phyloP scores from a whole-genome alignment of 2,113 vertebrate species.

The Callocephalon fimbriatum region DNA sequence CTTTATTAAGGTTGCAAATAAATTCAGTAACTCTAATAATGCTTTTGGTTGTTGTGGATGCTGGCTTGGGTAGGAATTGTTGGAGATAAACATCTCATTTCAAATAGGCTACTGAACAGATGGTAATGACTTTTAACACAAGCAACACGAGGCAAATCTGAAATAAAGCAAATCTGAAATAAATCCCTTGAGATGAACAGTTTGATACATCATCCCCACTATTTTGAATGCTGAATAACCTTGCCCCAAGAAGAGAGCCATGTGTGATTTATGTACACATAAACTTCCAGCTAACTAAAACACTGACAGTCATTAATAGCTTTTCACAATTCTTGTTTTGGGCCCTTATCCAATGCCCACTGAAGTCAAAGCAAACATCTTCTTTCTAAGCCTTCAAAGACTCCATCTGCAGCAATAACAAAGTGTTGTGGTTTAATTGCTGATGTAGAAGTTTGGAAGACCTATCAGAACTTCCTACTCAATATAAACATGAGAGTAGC shows the following conservation, averaged over 20 bases:
- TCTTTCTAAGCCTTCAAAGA: constrained; percentile 39
- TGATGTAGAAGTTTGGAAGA: not conserved
- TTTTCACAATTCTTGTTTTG: constrained; percentile 9
- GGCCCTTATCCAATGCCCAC: not conserved
- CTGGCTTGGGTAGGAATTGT: not conserved
- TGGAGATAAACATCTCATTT: constrained; percentile 59
- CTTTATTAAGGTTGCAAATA: constrained; percentile 13
- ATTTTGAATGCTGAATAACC: constrained; percentile 41
- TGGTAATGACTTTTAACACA: constrained; percentile 68
- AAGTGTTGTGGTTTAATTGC: constrained; percentile 9
- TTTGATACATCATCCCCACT: constrained; percentile 13
- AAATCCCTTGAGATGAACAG: constrained; percentile 21
- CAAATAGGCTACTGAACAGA: constrained; percentile 58
- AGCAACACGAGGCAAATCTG: constrained; percentile 40
- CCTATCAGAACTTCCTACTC: not conserved
- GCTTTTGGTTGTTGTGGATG: constrained; percentile 19
- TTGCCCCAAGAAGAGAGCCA: not conserved
- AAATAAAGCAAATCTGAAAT: constrained; percentile 41
- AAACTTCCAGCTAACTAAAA: not conserved
- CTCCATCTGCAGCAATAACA: constrained; percentile 38
- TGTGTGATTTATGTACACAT: not conserved
- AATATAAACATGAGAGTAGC: not conserved
- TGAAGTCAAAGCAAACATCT: constrained; percentile 31
- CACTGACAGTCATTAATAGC: constrained; percentile 1
- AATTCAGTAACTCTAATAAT: constrained; percentile 18